Evolutionary conservation across 2,113 vertebrate species (phyloP).

Genomic region (Psammodynastes pulverulentus): DNA sequence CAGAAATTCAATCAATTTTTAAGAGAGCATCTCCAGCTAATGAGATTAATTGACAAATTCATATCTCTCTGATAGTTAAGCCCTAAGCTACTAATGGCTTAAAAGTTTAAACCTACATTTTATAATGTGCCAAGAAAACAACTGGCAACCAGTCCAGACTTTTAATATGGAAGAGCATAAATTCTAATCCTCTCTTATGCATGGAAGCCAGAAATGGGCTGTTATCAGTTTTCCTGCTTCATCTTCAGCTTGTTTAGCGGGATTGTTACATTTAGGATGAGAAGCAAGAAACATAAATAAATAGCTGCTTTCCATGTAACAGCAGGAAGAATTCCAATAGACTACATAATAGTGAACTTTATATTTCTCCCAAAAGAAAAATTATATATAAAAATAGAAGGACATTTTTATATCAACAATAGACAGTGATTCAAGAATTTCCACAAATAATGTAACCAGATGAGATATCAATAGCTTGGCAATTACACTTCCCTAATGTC

Average conservation of each 20-base stretch:
- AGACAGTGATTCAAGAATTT: neutral
- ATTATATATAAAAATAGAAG: neutral
- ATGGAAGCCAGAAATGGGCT: neutral
- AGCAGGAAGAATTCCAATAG: neutral
- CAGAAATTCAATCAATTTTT: neutral
- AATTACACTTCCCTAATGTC: slow-evolving; percentile 3
- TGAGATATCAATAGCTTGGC: slow-evolving; percentile 1
- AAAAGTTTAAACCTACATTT: neutral
- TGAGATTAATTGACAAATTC: neutral
- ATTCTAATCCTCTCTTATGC: neutral
- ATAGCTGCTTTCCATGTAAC: neutral
- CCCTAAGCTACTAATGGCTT: neutral
- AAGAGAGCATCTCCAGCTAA: neutral
- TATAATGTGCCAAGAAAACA: neutral
- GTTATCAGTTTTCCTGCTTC: neutral
- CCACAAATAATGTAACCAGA: neutral
- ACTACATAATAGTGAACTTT: neutral
- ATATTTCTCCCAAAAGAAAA: neutral
- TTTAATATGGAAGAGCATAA: neutral
- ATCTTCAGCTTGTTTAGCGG: neutral
- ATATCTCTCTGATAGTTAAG: neutral
- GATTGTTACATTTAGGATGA: neutral
- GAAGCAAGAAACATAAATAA: neutral
- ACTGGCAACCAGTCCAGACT: neutral
- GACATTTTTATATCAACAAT: neutral